Conservation (phyloP, 2,113 vertebrate genomes). For the Mesocricetus auratus region DNA sequence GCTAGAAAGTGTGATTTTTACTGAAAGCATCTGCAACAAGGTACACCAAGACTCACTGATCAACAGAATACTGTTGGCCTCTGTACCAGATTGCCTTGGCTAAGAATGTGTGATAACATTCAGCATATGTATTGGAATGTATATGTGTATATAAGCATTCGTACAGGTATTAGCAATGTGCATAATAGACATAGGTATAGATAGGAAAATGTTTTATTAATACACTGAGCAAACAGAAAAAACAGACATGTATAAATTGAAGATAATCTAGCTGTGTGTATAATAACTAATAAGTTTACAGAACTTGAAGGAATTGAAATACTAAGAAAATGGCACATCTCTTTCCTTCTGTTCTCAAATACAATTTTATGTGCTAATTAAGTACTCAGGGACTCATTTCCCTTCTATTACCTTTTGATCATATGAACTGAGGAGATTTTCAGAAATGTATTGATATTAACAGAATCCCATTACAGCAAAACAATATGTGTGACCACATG, state of each 20-base stretch:
- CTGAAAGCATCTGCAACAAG: background rate
- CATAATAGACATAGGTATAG: background rate
- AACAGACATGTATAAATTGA: background rate
- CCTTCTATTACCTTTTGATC: conserved; percentile 58
- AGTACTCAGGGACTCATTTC: conserved; percentile 42
- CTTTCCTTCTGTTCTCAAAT: conserved; percentile 63
- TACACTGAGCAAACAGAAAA: background rate
- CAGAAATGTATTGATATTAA: conserved; percentile 71
- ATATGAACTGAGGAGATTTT: conserved; percentile 54
- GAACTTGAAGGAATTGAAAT: conserved; percentile 44
- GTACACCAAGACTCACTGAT: background rate
- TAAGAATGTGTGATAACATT: background rate
- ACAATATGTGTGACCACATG: conserved; percentile 50
- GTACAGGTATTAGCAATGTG: background rate
- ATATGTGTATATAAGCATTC: accelerated
- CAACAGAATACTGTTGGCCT: background rate
- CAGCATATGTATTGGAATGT: background rate
- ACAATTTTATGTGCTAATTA: conserved; percentile 73
- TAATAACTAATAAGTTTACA: conserved; percentile 30
- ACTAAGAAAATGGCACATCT: conserved; percentile 54
- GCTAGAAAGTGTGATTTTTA: background rate
- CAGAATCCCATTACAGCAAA: conserved; percentile 66
- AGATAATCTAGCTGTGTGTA: background rate
- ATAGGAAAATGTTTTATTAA: conserved; percentile 2
- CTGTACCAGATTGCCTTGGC: background rate